phyloP scores from a whole-genome alignment of 37 sponge, comb jelly and placozoan genomes.

The Spongia lamella region DNA sequence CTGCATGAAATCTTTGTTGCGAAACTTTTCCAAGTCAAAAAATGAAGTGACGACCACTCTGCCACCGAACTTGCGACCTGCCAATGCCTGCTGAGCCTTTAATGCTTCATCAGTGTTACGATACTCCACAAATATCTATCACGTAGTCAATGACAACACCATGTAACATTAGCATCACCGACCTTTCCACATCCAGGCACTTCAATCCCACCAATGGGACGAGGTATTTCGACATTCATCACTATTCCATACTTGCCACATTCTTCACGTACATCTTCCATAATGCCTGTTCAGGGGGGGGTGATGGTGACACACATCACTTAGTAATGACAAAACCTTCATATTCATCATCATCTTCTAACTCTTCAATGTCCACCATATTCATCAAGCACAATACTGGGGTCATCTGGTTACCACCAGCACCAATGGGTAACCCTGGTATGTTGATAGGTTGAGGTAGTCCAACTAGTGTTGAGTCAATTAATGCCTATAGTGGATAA shows the following conservation, averaged over 20 bases:
- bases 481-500: too few relatives aligned
- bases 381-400: constrained; percentile 94
- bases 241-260: constrained; percentile 90
- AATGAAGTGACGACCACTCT: constrained; percentile 97
- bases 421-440: constrained; percentile 67
- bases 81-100: constrained; percentile 78
- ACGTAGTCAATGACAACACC: neutral
- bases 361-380: constrained; percentile 94
- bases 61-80: constrained; percentile 97
- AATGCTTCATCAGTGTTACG: constrained; percentile 52
- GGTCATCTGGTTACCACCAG: constrained; percentile 41
- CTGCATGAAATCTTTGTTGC: constrained; percentile 69
- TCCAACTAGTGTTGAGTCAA: too few relatives aligned
- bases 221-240: constrained; percentile 80
- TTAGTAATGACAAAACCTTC: constrained; percentile 61
- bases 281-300: constrained; percentile 67
- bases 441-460: constrained; percentile 68
- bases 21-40: constrained; percentile 79
- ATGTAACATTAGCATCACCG: neutral
- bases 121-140: constrained; percentile 94
- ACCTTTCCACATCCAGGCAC: constrained; percentile 97
- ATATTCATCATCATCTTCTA: constrained; percentile 96
- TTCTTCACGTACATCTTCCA: constrained; percentile 97
- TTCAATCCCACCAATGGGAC: constrained; percentile 80
- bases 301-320: too few relatives aligned